phyloP scores from a whole-genome alignment of 2,113 vertebrate genomes.

The Phylloscopus whistleri region DNA sequence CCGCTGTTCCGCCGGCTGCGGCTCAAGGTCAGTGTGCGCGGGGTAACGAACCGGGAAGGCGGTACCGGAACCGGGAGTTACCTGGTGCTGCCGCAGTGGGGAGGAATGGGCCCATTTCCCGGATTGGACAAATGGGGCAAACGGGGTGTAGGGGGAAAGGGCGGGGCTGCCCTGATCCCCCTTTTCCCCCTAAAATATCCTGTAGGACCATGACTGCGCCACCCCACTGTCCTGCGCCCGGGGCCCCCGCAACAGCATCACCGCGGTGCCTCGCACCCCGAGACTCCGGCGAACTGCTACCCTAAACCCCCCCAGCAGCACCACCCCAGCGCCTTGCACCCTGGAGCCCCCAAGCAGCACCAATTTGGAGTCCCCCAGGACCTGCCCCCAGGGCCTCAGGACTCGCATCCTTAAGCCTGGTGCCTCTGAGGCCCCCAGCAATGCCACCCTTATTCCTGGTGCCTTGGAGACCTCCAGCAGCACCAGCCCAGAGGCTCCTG shows the following conservation, averaged over 20 bases:
- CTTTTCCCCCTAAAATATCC: not conserved
- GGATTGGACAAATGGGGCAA: not conserved
- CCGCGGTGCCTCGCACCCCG: not conserved
- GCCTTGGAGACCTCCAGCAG: not conserved
- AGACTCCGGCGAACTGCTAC: accelerated
- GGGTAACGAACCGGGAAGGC: too few relatives aligned
- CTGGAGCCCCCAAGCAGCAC: not conserved
- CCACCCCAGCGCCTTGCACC: not conserved
- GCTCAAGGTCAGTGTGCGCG: not conserved
- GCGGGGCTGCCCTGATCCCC: not conserved
- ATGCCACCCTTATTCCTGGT: not conserved
- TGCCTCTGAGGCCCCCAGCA: not conserved
- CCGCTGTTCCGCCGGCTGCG: slow-evolving; percentile 1
- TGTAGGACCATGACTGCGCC: not conserved
- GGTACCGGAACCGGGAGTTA: not conserved
- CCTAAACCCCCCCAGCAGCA: not conserved
- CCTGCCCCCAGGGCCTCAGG: not conserved
- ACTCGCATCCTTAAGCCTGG: not conserved
- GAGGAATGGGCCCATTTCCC: accelerated
- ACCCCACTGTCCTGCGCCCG: not conserved
- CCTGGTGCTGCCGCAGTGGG: not conserved
- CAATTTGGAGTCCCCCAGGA: too few relatives aligned
- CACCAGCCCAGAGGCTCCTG: not conserved
- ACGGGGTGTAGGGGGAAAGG: not conserved
- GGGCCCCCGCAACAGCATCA: not conserved